phyloP scores from a whole-genome alignment of 2,113 vertebrate species.

The Coptodon rendalli region DNA sequence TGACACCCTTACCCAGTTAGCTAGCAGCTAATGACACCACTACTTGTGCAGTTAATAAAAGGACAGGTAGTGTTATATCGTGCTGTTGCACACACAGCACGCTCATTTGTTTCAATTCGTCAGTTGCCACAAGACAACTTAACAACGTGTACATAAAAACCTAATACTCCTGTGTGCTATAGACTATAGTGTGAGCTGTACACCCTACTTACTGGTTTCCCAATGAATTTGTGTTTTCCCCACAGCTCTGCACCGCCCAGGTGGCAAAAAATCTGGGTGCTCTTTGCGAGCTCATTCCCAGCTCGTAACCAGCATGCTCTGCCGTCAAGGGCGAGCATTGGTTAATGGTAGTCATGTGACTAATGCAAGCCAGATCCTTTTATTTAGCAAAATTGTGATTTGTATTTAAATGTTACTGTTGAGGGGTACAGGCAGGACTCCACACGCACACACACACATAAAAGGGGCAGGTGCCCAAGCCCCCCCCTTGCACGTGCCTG shows the following conservation, averaged over 20 bases:
- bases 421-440: not conserved
- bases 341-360: not conserved
- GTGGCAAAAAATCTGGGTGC: not conserved
- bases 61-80: not conserved
- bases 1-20: not conserved
- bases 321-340: not conserved
- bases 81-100: not conserved
- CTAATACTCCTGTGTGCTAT: not conserved
- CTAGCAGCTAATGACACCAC: not conserved
- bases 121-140: not conserved
- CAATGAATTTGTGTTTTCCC: not conserved
- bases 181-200: not conserved
- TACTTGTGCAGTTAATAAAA: not conserved
- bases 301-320: not conserved
- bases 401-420: not conserved
- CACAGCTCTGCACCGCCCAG: not conserved
- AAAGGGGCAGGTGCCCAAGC: not conserved
- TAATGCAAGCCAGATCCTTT: not conserved
- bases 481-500: rapidly evolving
- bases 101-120: not conserved
- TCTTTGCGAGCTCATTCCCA: not conserved
- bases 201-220: not conserved
- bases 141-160: rapidly evolving
- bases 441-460: not conserved
- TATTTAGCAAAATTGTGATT: not conserved